A percentile compares a stretch with the other conserved stretches of the same genome.
Evolutionary conservation across 2,888 invertebrate species (phyloP).

Genomic region (Elaeidobius kamerunicus): DNA sequence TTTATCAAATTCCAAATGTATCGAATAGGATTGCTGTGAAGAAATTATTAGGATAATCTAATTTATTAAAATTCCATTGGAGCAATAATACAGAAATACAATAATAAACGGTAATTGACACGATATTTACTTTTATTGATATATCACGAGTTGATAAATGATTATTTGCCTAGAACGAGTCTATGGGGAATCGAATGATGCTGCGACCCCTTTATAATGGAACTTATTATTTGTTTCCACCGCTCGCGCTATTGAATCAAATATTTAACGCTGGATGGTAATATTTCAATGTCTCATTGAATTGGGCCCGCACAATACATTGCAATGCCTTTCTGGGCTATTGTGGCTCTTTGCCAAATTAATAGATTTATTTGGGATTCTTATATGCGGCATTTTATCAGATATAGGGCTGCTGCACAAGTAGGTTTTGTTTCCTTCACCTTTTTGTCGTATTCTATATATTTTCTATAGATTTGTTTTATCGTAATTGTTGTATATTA

Average conservation of each 20-base stretch:
- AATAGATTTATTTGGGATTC: conserved; percentile 27
- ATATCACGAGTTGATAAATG: conserved; percentile 37
- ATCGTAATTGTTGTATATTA: no score
- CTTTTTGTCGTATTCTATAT: conserved; percentile 1
- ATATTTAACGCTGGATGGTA: conserved; percentile 32
- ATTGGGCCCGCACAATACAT: conserved; percentile 26
- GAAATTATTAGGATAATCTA: no score
- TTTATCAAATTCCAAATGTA: no score
- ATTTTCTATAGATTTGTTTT: no score
- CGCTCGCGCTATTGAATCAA: conserved; percentile 33
- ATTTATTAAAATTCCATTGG: not conserved
- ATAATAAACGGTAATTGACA: conserved; percentile 27
- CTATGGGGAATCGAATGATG: conserved; percentile 19
- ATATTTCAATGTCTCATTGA: conserved; percentile 34
- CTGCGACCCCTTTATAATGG: conserved; percentile 18
- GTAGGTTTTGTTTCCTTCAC: conserved; percentile 7
- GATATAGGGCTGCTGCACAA: conserved; percentile 21
- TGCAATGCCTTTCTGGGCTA: conserved; percentile 7
- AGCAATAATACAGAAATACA: conserved; percentile 6
- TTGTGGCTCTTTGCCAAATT: conserved; percentile 18
- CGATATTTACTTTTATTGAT: conserved; percentile 38
- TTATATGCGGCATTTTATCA: conserved; percentile 14
- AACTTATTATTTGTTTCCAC: conserved; percentile 32
- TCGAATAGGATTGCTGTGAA: no score
- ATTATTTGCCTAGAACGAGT: conserved; percentile 33